A percentile compares a stretch with the other conserved stretches of the same genome.
Evolutionary conservation across 2,888 invertebrate species (phyloP).

Genomic region (Antheraea assamensis): DNA sequence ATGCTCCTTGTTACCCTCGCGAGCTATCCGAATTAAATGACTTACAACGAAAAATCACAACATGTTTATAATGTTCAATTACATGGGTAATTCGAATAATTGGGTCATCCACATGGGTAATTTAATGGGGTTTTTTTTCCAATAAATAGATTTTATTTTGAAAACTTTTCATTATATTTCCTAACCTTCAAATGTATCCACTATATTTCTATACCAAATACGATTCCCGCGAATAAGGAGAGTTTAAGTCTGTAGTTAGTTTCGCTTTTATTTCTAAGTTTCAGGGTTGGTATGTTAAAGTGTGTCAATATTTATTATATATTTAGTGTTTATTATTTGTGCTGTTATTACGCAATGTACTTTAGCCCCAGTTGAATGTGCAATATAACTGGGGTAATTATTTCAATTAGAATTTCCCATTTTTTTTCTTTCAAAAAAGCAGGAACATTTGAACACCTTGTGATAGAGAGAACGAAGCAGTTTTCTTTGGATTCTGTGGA

Average conservation of each 20-base stretch:
- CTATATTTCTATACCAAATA: no score
- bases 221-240: no score
- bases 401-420: background rate
- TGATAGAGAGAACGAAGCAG: background rate
- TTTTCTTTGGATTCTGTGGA: background rate
- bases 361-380: background rate
- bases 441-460: background rate
- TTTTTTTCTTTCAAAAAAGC: slow-evolving; percentile 1
- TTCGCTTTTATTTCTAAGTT: background rate
- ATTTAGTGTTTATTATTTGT: slow-evolving; percentile 2
- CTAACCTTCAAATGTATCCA: no score
- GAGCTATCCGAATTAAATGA: no score
- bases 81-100: no score
- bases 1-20: no score
- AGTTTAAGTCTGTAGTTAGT: background rate
- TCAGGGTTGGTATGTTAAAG: background rate
- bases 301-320: background rate
- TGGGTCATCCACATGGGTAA: no score
- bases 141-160: no score
- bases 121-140: no score
- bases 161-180: no score
- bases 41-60: no score
- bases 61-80: no score
- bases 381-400: background rate
- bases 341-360: background rate